Base-by-base conservation (phyloP, 2,113 vertebrate species). In the Formicarius rufipectus region DNA sequence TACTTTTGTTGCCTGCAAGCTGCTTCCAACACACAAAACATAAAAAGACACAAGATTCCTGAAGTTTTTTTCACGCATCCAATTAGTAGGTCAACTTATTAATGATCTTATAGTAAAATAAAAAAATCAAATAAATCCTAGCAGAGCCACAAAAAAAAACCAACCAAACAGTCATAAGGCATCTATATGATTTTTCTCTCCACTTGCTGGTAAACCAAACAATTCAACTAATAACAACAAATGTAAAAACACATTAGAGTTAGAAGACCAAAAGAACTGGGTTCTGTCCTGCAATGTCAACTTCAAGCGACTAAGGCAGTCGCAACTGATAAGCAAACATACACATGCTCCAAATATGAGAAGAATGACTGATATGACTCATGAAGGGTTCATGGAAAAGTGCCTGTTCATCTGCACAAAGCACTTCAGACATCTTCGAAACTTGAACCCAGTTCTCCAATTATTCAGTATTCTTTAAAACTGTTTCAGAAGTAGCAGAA, bases 171-270 rank as follows among this genome's bases (percentile, higher is more conserved):
- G 11, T 31, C 71, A 5, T 39, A 58, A 63, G 8, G 10, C 21
- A 47, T 28, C 56, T 58, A 10, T 8, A 60, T 0, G 3, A 4
- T 3, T 39, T 17, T 49, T 40, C 69, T 19, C 12, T 1, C 33
- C 14, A 44, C 49, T 73, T 45, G 16, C 23, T 35, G 12, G 42
- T 37, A 90, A 89, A 55, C 4, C 5, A 87, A 91, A 25, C 14
- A 42, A 52, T 76, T 85, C 40, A 60, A 69, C 45, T 56, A 83
- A 20, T 11, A 87, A 31, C 2, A 69, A 62, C 9, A 73, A 78
- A 90, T 15, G 35, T 6, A 78, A 87, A 80, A 47, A 30, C 16
- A 40, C 9, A 31, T 8, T 56, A 42, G 50, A 27, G 13, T 39
- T 22, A 20, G 28, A 80, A 86, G 58, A 83, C 4, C 10, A 58